Percentiles rank a stretch among this genome's conserved stretches.
Conservation (phyloP, 2,888 invertebrate species). For the Syritta pipiens region DNA sequence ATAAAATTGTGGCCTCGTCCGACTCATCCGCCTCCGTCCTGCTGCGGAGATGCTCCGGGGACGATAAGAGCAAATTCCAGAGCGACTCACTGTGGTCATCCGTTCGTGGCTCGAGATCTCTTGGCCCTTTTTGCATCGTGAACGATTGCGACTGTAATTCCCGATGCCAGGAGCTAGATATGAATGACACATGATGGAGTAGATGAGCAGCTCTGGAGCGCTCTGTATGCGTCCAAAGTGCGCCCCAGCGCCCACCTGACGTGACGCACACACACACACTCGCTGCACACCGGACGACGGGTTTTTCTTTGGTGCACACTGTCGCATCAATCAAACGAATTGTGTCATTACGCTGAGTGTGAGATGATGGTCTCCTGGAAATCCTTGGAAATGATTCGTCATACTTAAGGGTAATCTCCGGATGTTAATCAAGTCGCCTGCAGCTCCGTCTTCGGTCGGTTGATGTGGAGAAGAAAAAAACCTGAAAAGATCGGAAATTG, state of each 20-base stretch:
- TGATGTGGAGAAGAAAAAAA: constrained; percentile 16
- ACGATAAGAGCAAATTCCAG: constrained; percentile 54
- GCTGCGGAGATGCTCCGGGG: constrained; percentile 40
- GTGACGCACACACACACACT: constrained; percentile 6
- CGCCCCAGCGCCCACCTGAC: constrained; percentile 42
- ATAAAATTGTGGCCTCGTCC: constrained; percentile 50
- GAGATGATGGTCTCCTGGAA: constrained; percentile 12
- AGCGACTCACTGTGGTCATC: constrained; percentile 39
- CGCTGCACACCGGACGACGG: background rate
- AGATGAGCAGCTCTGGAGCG: constrained; percentile 30
- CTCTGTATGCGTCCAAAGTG: no score
- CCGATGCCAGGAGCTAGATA: constrained; percentile 57
- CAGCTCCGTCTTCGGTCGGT: no score
- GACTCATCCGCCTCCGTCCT: constrained; percentile 25
- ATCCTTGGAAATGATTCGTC: constrained; percentile 63
- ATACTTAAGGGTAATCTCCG: constrained; percentile 63
- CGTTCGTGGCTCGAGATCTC: background rate
- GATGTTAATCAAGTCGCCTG: constrained; percentile 64
- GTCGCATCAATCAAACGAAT: constrained; percentile 21
- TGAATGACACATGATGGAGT: constrained; percentile 65
- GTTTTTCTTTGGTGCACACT: constrained; percentile 17
- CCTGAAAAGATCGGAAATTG: constrained; percentile 48
- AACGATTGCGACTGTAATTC: constrained; percentile 54
- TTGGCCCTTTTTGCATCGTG: background rate
- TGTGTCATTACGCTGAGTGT: no score